phyloP scores from a whole-genome alignment of 2,797 vertebrate species.

The Arremon aurantiirostris region DNA sequence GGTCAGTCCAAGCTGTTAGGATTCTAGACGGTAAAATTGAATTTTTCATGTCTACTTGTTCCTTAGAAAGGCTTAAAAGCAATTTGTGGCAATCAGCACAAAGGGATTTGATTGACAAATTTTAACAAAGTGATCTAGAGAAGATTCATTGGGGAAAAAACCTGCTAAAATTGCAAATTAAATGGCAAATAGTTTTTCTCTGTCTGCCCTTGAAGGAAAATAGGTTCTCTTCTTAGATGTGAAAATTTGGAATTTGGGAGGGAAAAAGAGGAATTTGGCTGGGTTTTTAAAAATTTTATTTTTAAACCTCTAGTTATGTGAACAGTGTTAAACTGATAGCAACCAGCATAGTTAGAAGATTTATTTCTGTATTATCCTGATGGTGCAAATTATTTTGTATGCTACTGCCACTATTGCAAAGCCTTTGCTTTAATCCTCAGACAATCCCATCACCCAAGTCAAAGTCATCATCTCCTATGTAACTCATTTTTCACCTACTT shows the following conservation, averaged over 20 bases:
- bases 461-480: not conserved
- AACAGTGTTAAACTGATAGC: not conserved
- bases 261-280: not conserved
- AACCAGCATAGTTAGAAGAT: not conserved
- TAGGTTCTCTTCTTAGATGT: not conserved
- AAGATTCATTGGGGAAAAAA: not conserved
- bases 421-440: not conserved
- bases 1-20: not conserved
- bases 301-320: not conserved
- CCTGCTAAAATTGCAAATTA: not conserved
- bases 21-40: not conserved
- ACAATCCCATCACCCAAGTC: not conserved
- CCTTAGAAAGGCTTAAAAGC: constrained; percentile 18
- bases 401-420: not conserved
- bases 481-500: not conserved
- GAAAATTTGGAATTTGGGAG: not conserved
- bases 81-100: constrained; percentile 24
- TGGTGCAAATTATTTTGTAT: not conserved
- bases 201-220: not conserved
- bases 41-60: constrained; percentile 22
- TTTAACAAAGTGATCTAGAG: not conserved
- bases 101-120: not conserved
- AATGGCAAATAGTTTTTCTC: not conserved
- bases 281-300: too few relatives aligned
- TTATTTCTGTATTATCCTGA: not conserved